These are phyloP conservation scores for Camponotus fellah DNA, from an alignment of 2,888 invertebrate genomes.

Conservation along the genomic window DNA sequence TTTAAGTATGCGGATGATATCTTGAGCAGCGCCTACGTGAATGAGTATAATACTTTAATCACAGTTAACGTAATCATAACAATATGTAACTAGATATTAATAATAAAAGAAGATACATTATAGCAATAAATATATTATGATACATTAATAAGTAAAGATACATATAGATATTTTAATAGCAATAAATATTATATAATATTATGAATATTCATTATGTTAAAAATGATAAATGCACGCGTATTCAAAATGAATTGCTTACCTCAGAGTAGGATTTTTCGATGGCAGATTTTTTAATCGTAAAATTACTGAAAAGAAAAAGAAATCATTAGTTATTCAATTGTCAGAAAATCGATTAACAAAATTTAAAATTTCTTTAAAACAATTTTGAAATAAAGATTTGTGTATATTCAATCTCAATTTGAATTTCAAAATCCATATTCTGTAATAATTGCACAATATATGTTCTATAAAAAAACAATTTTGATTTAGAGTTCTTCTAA, in stretches of 20 bases:
- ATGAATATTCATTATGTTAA: conserved; percentile 3
- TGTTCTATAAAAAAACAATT: not conserved
- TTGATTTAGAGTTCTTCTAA: not conserved
- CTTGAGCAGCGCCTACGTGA: conserved; percentile 93
- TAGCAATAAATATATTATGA: no score
- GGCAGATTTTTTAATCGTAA: conserved; percentile 95
- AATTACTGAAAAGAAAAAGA: conserved; percentile 88
- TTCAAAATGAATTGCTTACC: conserved; percentile 87
- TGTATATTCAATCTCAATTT: not conserved
- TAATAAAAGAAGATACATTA: not conserved
- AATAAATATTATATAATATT: conserved; percentile 1
- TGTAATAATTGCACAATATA: not conserved
- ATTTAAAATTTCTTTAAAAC: not conserved
- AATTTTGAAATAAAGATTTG: conserved; percentile 8
- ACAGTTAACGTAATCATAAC: not conserved
- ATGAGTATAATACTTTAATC: not conserved
- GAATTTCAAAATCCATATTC: not conserved
- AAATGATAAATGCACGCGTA: not conserved
- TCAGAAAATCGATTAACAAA: not conserved
- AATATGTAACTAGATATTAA: not conserved
- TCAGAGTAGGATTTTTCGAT: conserved; percentile 98
- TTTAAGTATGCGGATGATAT: conserved; percentile 96
- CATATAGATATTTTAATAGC: no score
- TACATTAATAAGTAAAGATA: not conserved
- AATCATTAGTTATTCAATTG: not conserved